A percentile compares a stretch with the other conserved stretches of the same genome.
These are phyloP conservation scores for Dicerorhinus sumatrensis DNA, from an alignment of 2,113 vertebrate species.

Conservation along the genomic window DNA sequence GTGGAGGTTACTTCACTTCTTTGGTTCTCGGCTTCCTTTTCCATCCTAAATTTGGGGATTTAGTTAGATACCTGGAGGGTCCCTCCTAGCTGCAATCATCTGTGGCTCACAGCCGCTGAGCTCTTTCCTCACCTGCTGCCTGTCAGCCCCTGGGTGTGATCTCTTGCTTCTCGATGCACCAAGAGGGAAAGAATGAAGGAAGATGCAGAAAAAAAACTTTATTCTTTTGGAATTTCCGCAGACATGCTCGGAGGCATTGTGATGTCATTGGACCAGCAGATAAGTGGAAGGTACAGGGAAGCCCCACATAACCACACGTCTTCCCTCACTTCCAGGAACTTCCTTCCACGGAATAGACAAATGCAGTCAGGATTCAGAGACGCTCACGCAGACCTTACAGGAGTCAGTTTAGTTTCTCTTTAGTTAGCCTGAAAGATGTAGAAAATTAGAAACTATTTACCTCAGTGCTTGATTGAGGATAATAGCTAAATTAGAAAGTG, in stretches of 20 bases:
- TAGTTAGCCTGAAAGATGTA: not conserved
- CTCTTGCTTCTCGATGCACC: not conserved
- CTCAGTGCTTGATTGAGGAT: not conserved
- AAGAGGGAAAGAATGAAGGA: not conserved
- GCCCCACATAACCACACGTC: not conserved
- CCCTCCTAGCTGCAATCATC: not conserved
- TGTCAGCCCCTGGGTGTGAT: not conserved
- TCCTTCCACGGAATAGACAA: not conserved
- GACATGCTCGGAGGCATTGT: not conserved
- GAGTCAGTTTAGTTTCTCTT: not conserved
- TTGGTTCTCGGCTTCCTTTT: not conserved
- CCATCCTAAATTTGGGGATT: not conserved
- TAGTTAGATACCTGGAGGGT: not conserved
- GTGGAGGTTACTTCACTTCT: not conserved
- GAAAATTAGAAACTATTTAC: not conserved
- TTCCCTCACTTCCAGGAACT: not conserved
- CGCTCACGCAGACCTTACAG: not conserved
- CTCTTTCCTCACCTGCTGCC: not conserved
- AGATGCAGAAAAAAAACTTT: not conserved
- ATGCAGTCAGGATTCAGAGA: not conserved
- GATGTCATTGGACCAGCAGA: not conserved
- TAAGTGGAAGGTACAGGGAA: not conserved
- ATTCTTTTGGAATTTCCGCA: not conserved
- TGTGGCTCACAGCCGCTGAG: not conserved
- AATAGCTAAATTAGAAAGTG: not conserved